Evolutionary conservation across 2,113 vertebrate species (phyloP).

Genomic region (Sclerurus mexicanus): DNA sequence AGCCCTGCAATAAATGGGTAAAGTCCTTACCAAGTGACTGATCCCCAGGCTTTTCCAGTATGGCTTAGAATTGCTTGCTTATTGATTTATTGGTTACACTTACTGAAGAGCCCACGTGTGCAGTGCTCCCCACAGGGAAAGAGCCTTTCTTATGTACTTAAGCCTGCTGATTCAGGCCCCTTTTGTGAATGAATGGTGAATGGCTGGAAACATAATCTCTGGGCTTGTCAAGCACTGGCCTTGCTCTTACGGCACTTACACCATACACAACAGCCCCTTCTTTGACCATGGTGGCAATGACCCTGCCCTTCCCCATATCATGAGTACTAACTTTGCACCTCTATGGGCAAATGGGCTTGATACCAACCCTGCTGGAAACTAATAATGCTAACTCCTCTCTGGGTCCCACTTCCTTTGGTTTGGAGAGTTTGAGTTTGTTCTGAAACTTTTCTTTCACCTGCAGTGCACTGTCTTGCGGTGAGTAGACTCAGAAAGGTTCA

Average conservation of each 20-base stretch:
- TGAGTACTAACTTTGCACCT: conserved; percentile 15
- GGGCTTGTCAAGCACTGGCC: not conserved
- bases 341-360: conserved; percentile 1
- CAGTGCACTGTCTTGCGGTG: conserved; percentile 55
- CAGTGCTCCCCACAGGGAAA: not conserved
- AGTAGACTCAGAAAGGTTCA: conserved; percentile 47
- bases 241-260: not conserved
- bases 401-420: conserved; percentile 34
- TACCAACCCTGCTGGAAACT: conserved; percentile 39
- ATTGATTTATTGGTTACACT: not conserved
- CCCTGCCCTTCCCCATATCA: not conserved
- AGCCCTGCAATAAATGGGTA: not conserved
- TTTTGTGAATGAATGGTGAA: not conserved
- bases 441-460: conserved; percentile 53
- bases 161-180: not conserved
- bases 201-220: not conserved
- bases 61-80: not conserved
- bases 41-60: not conserved
- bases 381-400: conserved; percentile 37
- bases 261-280: not conserved
- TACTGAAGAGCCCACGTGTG: not conserved
- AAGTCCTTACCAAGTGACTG: not conserved
- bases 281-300: not conserved
- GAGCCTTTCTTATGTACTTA: not conserved
- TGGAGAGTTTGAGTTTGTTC: conserved; percentile 59